Conservation (phyloP, 1,140 invertebrate genomes). For the Panagrolaimus sp. region DNA sequence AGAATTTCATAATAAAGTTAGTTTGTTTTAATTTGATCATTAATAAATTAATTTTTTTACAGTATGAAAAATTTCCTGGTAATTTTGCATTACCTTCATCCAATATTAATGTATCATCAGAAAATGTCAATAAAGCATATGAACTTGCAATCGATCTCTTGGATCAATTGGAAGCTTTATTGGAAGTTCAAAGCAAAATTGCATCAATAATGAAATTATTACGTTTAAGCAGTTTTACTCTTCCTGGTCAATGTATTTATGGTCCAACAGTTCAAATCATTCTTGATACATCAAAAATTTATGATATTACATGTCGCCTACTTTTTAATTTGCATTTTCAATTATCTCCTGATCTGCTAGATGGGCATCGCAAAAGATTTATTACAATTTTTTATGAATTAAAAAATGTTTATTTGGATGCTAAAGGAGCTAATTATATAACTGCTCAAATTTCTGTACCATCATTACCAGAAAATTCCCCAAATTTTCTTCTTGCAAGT, state of each 20-base stretch:
- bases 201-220: conserved; percentile 64
- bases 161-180: conserved; percentile 94
- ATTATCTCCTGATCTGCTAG: conserved; percentile 80
- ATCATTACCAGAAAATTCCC: conserved; percentile 81
- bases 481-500: conserved; percentile 86
- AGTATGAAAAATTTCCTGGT: conserved; percentile 85
- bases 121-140: conserved; percentile 60
- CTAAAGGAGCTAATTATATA: conserved; percentile 91
- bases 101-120: conserved; percentile 76
- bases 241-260: conserved; percentile 85
- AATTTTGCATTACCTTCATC: conserved; percentile 77
- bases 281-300: conserved; percentile 84
- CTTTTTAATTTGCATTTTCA: conserved; percentile 90
- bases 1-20: conserved; percentile 72
- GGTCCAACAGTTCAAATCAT: conserved; percentile 94
- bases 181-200: conserved; percentile 71
- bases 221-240: conserved; percentile 89
- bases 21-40: conserved; percentile 52
- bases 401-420: conserved; percentile 84
- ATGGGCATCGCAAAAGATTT: conserved; percentile 84
- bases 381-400: conserved; percentile 79
- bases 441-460: conserved; percentile 89
- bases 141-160: conserved; percentile 93
- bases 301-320: conserved; percentile 90
- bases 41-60: conserved; percentile 34